Conservation (phyloP, 2,113 vertebrate genomes). For the Aphelocoma coerulescens region DNA sequence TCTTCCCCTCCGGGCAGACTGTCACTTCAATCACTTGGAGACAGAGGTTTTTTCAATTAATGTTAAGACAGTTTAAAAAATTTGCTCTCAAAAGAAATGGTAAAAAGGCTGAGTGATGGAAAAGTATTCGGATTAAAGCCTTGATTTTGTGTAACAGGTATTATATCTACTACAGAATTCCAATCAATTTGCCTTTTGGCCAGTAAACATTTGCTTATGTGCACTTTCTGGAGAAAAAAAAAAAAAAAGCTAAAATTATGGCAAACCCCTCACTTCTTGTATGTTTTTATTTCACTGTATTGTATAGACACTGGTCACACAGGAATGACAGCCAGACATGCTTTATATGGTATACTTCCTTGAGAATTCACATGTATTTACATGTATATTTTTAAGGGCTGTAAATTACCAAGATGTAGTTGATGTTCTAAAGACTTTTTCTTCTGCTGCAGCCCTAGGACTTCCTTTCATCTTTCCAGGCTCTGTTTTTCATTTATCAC, state of each 20-base stretch:
- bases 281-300: neutral
- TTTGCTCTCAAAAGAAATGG: neutral
- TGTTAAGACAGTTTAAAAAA: neutral
- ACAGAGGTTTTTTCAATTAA: neutral
- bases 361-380: neutral
- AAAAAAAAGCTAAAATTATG: neutral
- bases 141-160: neutral
- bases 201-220: neutral
- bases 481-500: neutral
- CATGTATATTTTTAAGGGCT: neutral
- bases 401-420: neutral
- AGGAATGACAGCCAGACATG: neutral
- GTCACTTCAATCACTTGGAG: neutral
- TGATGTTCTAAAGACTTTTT: neutral
- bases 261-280: accelerated
- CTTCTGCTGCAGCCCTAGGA: neutral
- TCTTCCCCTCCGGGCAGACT: neutral
- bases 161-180: neutral
- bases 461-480: neutral
- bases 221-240: neutral
- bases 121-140: neutral
- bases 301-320: neutral
- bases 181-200: neutral
- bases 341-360: neutral
- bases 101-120: neutral